A percentile compares a stretch with the other conserved stretches of the same genome.
phyloP scores from a whole-genome alignment of 2,888 invertebrate species.

The Idaea biselata region DNA sequence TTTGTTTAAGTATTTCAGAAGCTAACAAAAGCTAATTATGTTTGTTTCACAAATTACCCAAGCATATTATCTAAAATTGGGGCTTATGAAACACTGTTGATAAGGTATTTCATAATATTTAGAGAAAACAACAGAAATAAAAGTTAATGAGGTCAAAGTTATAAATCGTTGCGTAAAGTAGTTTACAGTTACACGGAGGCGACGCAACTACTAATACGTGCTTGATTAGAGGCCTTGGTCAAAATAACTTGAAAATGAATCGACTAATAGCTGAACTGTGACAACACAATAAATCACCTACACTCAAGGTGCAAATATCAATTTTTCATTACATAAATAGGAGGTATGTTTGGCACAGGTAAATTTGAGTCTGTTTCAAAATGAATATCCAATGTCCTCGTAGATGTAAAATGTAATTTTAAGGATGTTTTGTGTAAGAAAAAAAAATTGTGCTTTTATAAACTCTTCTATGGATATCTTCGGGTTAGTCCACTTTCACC shows the following conservation, averaged over 20 bases:
- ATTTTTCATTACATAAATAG: constrained; percentile 29
- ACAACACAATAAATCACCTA: constrained; percentile 35
- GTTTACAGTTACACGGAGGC: constrained; percentile 7
- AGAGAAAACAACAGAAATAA: background rate
- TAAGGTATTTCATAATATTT: background rate
- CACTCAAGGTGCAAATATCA: constrained; percentile 34
- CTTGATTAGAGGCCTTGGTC: constrained; percentile 25
- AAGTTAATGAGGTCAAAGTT: constrained; percentile 6
- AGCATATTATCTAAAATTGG: background rate
- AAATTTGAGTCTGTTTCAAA: too few species aligned
- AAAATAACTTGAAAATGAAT: constrained; percentile 36
- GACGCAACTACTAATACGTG: constrained; percentile 16
- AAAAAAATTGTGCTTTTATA: too few species aligned
- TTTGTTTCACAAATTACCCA: background rate
- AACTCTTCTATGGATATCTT: too few species aligned
- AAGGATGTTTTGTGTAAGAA: too few species aligned
- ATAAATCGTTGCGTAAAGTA: constrained; percentile 13
- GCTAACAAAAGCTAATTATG: background rate
- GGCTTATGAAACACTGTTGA: background rate
- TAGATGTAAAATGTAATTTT: too few species aligned
- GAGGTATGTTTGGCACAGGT: background rate
- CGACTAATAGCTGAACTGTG: constrained; percentile 32
- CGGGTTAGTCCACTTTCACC: too few species aligned
- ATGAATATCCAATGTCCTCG: too few species aligned
- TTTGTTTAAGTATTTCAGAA: background rate